Conservation (phyloP, 2,888 invertebrate species). For the Lysandra coridon region DNA sequence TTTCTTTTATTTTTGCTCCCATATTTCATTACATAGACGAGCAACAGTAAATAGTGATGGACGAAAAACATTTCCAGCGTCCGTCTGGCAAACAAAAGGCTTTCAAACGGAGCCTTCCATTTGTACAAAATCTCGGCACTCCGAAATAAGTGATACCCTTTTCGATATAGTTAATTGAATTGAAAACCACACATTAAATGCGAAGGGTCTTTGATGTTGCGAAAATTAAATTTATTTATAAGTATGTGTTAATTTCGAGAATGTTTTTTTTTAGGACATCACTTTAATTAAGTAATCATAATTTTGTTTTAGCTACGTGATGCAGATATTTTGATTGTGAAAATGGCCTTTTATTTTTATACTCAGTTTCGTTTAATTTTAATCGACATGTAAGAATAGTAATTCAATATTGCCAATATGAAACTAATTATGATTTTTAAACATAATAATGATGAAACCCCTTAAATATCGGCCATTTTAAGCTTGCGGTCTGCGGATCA, state of each 20-base stretch:
- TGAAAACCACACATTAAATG: constrained; percentile 29
- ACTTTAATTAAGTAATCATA: not conserved
- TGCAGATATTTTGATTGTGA: too few species aligned
- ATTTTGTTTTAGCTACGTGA: not conserved
- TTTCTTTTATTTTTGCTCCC: not conserved
- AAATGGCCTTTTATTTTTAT: too few species aligned
- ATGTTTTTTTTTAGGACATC: not conserved
- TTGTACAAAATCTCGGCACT: constrained; percentile 50
- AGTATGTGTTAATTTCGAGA: not conserved
- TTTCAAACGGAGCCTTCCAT: constrained; percentile 53
- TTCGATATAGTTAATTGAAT: constrained; percentile 32
- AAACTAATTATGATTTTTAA: not conserved
- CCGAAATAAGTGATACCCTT: constrained; percentile 31
- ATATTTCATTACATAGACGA: constrained; percentile 7
- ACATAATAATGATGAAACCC: not conserved
- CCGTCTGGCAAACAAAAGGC: constrained; percentile 52
- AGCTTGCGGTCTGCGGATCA: not conserved
- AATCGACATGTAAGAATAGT: too few species aligned
- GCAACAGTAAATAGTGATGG: not conserved
- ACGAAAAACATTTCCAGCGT: constrained; percentile 27
- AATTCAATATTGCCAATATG: too few species aligned
- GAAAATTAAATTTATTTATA: constrained; percentile 25
- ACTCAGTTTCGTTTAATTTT: too few species aligned
- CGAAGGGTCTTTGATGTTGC: constrained; percentile 24
- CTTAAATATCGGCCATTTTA: not conserved